phyloP scores from a whole-genome alignment of 2,797 vertebrate genomes.

The Australoheros facetus region DNA sequence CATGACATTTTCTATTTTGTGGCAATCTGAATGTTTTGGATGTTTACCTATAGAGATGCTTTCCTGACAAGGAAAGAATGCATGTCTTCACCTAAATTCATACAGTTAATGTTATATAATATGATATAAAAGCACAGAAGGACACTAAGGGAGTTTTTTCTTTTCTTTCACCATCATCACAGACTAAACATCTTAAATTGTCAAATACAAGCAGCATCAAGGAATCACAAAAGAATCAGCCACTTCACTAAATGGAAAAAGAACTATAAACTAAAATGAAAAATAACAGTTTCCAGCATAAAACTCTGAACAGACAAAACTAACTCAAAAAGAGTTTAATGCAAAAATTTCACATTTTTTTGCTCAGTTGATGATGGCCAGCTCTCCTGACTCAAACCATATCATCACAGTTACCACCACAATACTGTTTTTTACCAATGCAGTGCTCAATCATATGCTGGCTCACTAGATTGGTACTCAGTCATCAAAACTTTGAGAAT shows the following conservation, averaged over 20 bases:
- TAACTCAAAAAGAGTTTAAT: too few relatives aligned
- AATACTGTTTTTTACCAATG: neutral
- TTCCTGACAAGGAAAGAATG: neutral
- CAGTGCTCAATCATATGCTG: neutral
- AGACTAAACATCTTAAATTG: neutral
- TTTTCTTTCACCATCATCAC: neutral
- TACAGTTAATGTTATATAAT: neutral
- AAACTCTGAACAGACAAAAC: neutral
- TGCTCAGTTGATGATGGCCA: neutral
- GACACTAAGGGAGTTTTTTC: neutral
- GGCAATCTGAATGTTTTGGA: neutral
- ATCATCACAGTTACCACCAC: neutral
- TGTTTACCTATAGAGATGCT: neutral
- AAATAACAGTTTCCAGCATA: neutral
- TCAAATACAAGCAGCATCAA: neutral
- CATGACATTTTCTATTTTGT: neutral
- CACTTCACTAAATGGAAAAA: neutral
- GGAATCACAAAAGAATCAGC: neutral
- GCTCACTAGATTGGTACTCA: neutral
- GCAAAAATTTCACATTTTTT: too few relatives aligned
- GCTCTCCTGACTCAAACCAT: neutral
- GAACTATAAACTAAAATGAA: neutral
- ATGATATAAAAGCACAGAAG: neutral
- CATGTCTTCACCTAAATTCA: neutral
- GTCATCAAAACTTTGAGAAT: neutral